Evolutionary conservation across 2,113 vertebrate genomes (phyloP).

Genomic region (Neolamprologus kungweensis): DNA sequence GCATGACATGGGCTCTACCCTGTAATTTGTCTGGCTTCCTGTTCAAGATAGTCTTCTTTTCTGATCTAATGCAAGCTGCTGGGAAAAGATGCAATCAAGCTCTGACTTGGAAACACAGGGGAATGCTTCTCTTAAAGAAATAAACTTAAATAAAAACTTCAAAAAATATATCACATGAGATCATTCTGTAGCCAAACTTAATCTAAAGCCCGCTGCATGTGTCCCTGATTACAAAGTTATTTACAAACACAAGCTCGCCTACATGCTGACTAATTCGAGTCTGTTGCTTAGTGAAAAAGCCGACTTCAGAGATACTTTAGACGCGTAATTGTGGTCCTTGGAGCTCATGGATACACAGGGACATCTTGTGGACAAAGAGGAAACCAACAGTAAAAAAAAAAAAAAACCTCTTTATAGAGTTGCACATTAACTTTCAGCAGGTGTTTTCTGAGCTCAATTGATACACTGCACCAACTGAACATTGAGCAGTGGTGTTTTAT

Average conservation of each 20-base stretch:
- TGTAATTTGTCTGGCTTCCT: slow-evolving; percentile 64
- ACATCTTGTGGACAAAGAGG: slow-evolving; percentile 57
- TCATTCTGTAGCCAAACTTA: not conserved
- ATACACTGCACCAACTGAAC: not conserved
- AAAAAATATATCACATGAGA: not conserved
- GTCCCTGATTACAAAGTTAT: not conserved
- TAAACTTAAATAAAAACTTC: not conserved
- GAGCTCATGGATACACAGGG: slow-evolving; percentile 17
- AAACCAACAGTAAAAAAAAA: not conserved
- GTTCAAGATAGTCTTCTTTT: slow-evolving; percentile 43
- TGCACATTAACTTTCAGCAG: slow-evolving; percentile 22
- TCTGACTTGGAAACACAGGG: not conserved
- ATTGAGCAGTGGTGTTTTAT: slow-evolving; percentile 15
- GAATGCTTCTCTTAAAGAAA: not conserved
- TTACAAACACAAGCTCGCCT: not conserved
- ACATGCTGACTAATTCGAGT: not conserved
- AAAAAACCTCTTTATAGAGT: not conserved
- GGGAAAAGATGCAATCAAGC: not conserved
- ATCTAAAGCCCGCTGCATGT: not conserved
- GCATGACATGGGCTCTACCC: slow-evolving; percentile 58
- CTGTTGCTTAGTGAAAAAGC: not conserved
- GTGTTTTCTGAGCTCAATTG: slow-evolving; percentile 2
- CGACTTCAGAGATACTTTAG: not conserved
- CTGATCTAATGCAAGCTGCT: slow-evolving; percentile 41
- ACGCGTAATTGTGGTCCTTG: not conserved